Base-by-base conservation (phyloP, 2,113 vertebrate genomes). In the rat (Rattus norvegicus) region DNA sequence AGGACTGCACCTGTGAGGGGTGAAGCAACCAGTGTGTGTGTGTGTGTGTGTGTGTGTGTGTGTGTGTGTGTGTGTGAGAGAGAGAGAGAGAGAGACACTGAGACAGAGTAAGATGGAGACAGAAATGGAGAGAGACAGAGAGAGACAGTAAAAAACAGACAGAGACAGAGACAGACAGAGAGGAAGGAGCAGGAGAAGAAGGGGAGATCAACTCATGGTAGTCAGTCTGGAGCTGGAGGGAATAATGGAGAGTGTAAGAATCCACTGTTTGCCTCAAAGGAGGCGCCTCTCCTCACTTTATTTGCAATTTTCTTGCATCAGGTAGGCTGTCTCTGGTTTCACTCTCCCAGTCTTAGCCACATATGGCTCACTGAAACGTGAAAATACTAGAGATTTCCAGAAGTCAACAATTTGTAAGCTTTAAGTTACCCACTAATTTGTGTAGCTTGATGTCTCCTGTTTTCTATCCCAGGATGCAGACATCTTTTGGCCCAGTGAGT, bases 81-180 rank as follows among this genome's bases (percentile, higher is more conserved):
- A 49, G 6, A 49, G 24, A 13, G 2, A 77, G 3, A 75, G 39
- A 75, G 10, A 43, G 19, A 75, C 9, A 75, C 6, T n/a, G 19
- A 73, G n/a, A 73, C 8, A 73, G 19, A 73, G 36, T n/a, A 36
- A n/a, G 2, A 70, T 14, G 36, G 5, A 70, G 33, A 70, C 5
- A 70, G 65, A 69, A 2, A n/a, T 2, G 39, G 70, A 72, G 7
- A 63, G 4, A 67, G 65, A 67, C 1, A 73, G 6, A 73, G 3
- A 75, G 10, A 75, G 2, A 47, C 0, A 76, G 2, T 28, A 0
- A 28, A 5, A 49, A 2, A 49, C 1, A 76, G 10, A 47, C 22
- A 75, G 22, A 49, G 43, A 28, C 10, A 76, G 43, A 30, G 26
- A 19, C 14, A 17, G 47, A 33, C 19, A 24, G 17, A 39, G 43